Evolutionary conservation across 2,888 invertebrate genomes (phyloP), one percentile per base, ranked within the genome.

Genomic region (Himalopsyche tibetana): DNA sequence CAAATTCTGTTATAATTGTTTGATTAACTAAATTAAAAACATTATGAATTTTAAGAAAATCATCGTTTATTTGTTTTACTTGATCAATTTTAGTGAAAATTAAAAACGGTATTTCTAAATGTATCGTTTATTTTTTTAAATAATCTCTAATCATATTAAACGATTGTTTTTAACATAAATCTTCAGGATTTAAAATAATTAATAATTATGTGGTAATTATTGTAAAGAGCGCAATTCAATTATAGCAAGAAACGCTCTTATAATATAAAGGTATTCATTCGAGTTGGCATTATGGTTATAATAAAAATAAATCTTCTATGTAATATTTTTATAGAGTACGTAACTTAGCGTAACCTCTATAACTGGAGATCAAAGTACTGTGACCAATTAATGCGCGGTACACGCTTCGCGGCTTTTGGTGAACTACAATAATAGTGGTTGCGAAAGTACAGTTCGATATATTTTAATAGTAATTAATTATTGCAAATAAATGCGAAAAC

Each of bases 361-460:
- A 84, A 82, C 88, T 82, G 56, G 56, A 84, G 88, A 88, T 84
- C 88, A 88, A 84, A 85, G 84, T 82, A 85, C 86, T 88, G 88
- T 88, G 88, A 88, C 88, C 88, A 88, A 88, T 88, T 88, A 88
- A 86, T 85, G 85, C 79, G 69, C 80, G 55, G 55, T 86, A 40
- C 86, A 86, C 86, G 86, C 87, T 85, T 82, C 63, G 84, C 79
- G 56, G 85, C 69, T 82, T 55, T 55, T n/a, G 42, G n/a, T 83
- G 38, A 63, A 83, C 63, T 83, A 38, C 12, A 63, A 19, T 36
- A 38, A 55, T 38, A 19, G 82, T 15, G 11, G 51, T 55, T 15
- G 8, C 17, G 82, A 82, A 82, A 85, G 85, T 82, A 81, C 81
- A 17, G 85, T 82, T 85, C 45, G 5, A 74, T 74, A 36, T 74